Percentiles rank a stretch among this genome's conserved stretches.
Evolutionary conservation across 2,888 invertebrate genomes (phyloP).

Genomic region (Xanthorhoe designata): DNA sequence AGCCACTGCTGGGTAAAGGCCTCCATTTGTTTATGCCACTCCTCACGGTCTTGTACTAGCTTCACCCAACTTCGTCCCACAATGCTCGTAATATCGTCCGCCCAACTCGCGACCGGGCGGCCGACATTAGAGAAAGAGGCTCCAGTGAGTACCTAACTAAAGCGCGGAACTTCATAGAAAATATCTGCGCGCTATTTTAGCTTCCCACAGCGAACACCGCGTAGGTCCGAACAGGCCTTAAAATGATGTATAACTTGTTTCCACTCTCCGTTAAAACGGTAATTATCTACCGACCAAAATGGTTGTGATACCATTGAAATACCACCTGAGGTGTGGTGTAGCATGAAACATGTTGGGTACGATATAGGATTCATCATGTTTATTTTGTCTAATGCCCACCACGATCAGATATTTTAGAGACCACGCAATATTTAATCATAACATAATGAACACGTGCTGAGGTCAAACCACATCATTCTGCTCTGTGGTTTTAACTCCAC

Average conservation of each 20-base stretch:
- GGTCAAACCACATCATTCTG: slow-evolving; percentile 28
- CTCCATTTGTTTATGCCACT: too few relatives aligned
- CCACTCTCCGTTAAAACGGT: neutral
- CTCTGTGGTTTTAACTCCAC: slow-evolving; percentile 40
- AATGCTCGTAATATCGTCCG: too few relatives aligned
- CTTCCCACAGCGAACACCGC: too few relatives aligned
- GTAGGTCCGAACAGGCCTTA: too few relatives aligned
- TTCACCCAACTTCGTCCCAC: too few relatives aligned
- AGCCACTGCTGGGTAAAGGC: too few relatives aligned
- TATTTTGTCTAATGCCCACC: neutral
- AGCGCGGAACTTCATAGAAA: too few relatives aligned
- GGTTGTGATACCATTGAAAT: neutral
- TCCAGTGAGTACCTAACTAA: too few relatives aligned
- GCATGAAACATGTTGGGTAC: neutral
- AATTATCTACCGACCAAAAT: neutral
- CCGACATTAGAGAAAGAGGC: too few relatives aligned
- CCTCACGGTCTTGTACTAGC: too few relatives aligned
- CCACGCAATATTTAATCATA: neutral
- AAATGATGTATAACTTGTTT: neutral
- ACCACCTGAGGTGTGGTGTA: neutral
- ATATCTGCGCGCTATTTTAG: too few relatives aligned
- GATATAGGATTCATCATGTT: neutral
- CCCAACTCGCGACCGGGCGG: too few relatives aligned
- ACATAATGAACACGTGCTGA: slow-evolving; percentile 1
- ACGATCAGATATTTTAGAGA: neutral